Evolutionary conservation across 2,888 invertebrate genomes (phyloP).

Genomic region (Pyrocoelia pectoralis): DNA sequence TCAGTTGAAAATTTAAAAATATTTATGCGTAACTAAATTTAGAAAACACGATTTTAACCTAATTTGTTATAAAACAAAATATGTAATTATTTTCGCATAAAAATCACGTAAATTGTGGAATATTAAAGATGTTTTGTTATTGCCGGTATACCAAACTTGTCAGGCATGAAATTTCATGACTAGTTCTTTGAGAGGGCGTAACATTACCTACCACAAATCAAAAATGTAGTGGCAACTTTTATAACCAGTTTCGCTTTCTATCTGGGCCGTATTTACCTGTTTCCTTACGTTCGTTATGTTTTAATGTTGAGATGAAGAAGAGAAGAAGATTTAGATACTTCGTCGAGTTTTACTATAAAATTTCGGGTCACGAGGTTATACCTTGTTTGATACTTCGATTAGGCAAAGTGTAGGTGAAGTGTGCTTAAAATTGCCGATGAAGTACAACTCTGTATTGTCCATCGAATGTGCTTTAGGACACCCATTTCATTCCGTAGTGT

Average conservation of each 20-base stretch:
- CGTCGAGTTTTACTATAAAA: no score
- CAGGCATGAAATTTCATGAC: slow-evolving; percentile 50
- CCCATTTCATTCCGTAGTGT: slow-evolving; percentile 57
- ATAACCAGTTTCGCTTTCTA: slow-evolving; percentile 50
- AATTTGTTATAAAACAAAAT: not conserved
- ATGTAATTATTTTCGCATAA: not conserved
- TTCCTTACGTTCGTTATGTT: not conserved
- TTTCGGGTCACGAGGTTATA: not conserved
- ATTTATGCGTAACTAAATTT: slow-evolving; percentile 2
- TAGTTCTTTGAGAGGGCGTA: slow-evolving; percentile 53
- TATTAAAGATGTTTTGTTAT: slow-evolving; percentile 27
- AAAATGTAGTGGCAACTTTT: slow-evolving; percentile 55
- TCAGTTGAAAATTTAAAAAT: slow-evolving; percentile 7
- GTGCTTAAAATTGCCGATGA: not conserved
- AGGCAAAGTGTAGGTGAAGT: not conserved
- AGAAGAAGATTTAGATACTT: no score
- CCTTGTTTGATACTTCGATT: not conserved
- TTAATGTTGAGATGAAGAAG: not conserved
- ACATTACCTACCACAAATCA: slow-evolving; percentile 57
- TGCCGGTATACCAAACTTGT: slow-evolving; percentile 44
- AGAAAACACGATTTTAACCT: slow-evolving; percentile 1
- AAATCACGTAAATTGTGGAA: no score
- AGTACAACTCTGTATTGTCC: slow-evolving; percentile 48
- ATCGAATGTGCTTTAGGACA: slow-evolving; percentile 58
- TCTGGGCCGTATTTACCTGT: slow-evolving; percentile 42